These are phyloP conservation scores for Ceuthmochares aereus DNA, from an alignment of 2,113 vertebrate genomes.

Conservation along the genomic window DNA sequence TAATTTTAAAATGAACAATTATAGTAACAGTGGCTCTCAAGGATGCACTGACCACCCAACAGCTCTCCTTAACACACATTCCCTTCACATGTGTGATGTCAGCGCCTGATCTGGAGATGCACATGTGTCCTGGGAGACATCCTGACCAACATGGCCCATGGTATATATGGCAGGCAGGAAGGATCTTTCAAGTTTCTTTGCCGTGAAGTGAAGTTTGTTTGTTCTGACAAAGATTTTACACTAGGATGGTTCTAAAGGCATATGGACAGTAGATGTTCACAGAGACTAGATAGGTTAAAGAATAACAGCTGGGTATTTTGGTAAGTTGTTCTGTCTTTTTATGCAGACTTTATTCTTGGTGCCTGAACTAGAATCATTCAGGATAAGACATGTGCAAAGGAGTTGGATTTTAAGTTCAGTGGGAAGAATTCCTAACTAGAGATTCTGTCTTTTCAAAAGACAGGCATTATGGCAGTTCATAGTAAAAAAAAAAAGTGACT, in stretches of 20 bases:
- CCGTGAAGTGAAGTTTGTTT: rapidly evolving
- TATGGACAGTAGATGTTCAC: rapidly evolving
- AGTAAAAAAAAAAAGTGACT: background rate
- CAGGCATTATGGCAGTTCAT: background rate
- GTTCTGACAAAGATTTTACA: background rate
- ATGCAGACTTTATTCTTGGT: background rate
- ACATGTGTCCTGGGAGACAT: background rate
- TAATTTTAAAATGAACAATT: background rate
- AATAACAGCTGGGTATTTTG: background rate
- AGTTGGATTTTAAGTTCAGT: background rate
- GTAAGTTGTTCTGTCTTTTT: background rate
- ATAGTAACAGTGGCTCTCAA: background rate
- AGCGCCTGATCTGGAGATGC: background rate
- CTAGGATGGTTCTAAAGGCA: background rate
- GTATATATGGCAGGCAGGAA: rapidly evolving
- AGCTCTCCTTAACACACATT: background rate
- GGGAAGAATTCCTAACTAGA: background rate
- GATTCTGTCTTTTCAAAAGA: background rate
- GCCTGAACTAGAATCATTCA: background rate
- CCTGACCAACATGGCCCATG: background rate
- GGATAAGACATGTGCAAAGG: background rate
- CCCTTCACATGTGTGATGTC: background rate
- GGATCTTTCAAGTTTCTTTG: rapidly evolving
- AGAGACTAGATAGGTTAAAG: background rate
- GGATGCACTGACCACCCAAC: background rate